Evolutionary conservation across 1,140 invertebrate genomes (phyloP), one percentile per base, ranked within the genome.

Genomic region (Nephotettix cincticeps): DNA sequence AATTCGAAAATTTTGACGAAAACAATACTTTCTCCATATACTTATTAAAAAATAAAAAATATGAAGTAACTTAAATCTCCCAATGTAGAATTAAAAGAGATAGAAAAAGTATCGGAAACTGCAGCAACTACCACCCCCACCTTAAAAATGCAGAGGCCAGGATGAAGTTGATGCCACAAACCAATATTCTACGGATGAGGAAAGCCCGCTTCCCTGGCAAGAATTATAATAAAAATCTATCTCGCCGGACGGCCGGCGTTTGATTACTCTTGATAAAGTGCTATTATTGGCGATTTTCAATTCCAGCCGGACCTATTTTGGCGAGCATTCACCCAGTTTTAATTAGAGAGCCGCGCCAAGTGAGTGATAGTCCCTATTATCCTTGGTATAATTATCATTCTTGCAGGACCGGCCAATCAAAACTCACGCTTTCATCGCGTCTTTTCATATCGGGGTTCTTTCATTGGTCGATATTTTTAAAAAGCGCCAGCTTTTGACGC

Each of bases 191-290:
- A 51, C 47, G 47, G 47, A 51, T 51, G 47, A 51, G 47, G 47
- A 19, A n/a, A 17, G 3, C n/a, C 47, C 4, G 3, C 47, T 21
- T 51, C 47, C 47, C 47, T 17, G 6, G 14, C 14, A 51, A 21
- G 47, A 51, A 51, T 51, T 51, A 51, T 51, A 51, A 51, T 51
- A 51, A 51, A 51, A 51, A 51, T 51, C 47, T 51, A 51, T 51
- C 14, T 21, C 47, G 3, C 47, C 19, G 6, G 19, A 51, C 19
- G 6, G 47, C 3, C n/a, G 21, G 47, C 21, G 47, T 51, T 51
- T 51, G 47, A 51, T 51, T 51, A 51, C 47, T 51, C 47, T 51
- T 51, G 47, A 51, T 51, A 51, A 51, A 51, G 47, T 51, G 47
- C 47, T 51, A 51, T 51, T 51, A 51, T 51, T 51, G 47, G 14